A percentile compares a stretch with the other conserved stretches of the same genome.
phyloP scores from a whole-genome alignment of 2,797 vertebrate genomes.

The Yasuhikotakia modesta region DNA sequence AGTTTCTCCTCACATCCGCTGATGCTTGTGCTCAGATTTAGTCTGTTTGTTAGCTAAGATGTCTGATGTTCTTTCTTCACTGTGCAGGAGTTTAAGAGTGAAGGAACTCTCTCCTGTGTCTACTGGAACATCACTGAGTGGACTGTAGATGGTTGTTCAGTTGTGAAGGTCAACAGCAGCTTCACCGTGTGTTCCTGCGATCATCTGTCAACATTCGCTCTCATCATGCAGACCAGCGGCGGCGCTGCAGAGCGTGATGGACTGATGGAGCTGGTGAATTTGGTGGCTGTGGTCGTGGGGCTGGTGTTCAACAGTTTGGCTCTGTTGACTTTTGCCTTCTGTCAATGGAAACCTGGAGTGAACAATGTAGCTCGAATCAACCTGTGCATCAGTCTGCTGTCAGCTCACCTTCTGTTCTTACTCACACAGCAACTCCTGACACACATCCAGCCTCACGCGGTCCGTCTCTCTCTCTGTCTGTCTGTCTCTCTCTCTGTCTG shows the following conservation, averaged over 20 bases:
- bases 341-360: conserved; percentile 72
- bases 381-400: conserved; percentile 67
- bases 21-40: no score
- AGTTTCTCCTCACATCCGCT: not conserved
- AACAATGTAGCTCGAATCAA: conserved; percentile 77
- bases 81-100: not conserved
- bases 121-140: conserved; percentile 67
- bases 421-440: conserved; percentile 63
- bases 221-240: conserved; percentile 63
- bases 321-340: conserved; percentile 72
- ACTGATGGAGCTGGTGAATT: conserved; percentile 67
- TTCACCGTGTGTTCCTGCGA: conserved; percentile 50
- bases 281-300: conserved; percentile 65
- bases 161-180: conserved; percentile 21
- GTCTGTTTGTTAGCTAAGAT: no score
- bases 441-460: conserved; percentile 35
- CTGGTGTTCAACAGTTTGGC: conserved; percentile 72
- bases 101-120: conserved; percentile 56
- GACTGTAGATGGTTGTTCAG: conserved; percentile 45
- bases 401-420: conserved; percentile 69
- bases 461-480: no score
- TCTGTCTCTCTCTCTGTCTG: no score
- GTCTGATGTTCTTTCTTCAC: not conserved
- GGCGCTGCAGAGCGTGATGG: not conserved
- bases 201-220: conserved; percentile 67